Evolutionary conservation across 2,888 invertebrate species (phyloP).

Genomic region (Lochmaea capreae): DNA sequence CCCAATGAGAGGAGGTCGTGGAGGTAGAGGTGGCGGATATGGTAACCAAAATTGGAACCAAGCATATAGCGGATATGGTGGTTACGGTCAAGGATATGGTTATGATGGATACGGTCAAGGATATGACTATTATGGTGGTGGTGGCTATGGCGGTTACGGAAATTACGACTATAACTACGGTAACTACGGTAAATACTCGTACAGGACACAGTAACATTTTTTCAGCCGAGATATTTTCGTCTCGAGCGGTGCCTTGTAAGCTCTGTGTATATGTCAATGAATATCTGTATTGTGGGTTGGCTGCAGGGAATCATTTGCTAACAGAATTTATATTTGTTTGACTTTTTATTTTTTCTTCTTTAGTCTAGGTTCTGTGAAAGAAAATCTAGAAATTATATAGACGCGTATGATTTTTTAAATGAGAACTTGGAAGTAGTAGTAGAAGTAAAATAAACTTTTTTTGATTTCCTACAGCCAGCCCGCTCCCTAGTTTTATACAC

Average conservation of each 20-base stretch:
- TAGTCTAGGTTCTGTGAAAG: not conserved
- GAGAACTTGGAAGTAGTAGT: conserved; percentile 1
- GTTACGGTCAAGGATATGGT: conserved; percentile 47
- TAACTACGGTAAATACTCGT: conserved; percentile 81
- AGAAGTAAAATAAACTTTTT: not conserved
- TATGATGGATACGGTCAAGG: conserved; percentile 77
- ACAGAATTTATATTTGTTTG: not conserved
- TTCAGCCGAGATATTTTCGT: conserved; percentile 27
- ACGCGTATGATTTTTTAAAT: not conserved
- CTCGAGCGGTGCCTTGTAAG: conserved; percentile 36
- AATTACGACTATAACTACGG: conserved; percentile 86
- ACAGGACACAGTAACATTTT: conserved; percentile 49
- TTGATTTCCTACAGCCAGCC: conserved; percentile 29
- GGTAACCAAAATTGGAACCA: conserved; percentile 75
- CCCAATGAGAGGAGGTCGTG: conserved; percentile 78
- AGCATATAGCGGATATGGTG: conserved; percentile 69
- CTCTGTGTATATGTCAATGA: conserved; percentile 38
- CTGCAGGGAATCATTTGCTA: conserved; percentile 19
- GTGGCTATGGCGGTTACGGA: conserved; percentile 83
- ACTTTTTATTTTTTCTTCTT: not conserved
- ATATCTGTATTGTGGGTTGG: conserved; percentile 25
- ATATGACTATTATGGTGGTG: conserved; percentile 73
- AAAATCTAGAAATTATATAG: not conserved
- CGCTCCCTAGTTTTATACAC: conserved; percentile 29
- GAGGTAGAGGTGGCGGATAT: conserved; percentile 69